These are phyloP conservation scores for Meloe dianella DNA, from an alignment of 2,888 invertebrate species.

Conservation along the genomic window DNA sequence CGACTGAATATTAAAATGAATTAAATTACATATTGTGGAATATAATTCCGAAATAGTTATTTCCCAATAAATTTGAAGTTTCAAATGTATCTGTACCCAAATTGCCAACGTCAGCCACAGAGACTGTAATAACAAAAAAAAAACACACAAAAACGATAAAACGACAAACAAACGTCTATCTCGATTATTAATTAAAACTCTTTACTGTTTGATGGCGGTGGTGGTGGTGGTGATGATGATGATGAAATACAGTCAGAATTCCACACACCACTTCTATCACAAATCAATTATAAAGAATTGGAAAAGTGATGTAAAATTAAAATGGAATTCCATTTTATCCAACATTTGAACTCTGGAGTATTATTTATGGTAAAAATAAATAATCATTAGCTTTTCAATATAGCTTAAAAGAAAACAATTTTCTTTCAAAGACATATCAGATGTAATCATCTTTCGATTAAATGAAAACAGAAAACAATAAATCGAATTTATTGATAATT, in stretches of 20 bases:
- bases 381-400: background rate
- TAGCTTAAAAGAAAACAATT: background rate
- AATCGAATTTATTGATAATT: background rate
- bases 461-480: background rate
- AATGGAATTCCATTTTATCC: background rate
- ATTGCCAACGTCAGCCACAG: too few relatives aligned
- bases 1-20: background rate
- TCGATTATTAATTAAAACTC: background rate
- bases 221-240: too few relatives aligned
- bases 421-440: background rate
- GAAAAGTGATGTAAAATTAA: background rate
- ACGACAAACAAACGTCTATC: background rate
- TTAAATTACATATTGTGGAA: background rate
- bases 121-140: background rate
- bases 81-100: too few relatives aligned
- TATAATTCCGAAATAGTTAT: too few relatives aligned
- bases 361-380: too few relatives aligned
- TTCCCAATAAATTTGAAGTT: too few relatives aligned
- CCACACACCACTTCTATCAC: background rate
- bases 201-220: too few relatives aligned
- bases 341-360: too few relatives aligned
- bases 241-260: background rate
- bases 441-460: constrained; percentile 1
- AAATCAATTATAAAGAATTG: background rate
- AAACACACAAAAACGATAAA: background rate